A percentile compares a stretch with the other conserved stretches of the same genome.
phyloP scores from a whole-genome alignment of 2,888 invertebrate species.

The Ophion slaviceki region DNA sequence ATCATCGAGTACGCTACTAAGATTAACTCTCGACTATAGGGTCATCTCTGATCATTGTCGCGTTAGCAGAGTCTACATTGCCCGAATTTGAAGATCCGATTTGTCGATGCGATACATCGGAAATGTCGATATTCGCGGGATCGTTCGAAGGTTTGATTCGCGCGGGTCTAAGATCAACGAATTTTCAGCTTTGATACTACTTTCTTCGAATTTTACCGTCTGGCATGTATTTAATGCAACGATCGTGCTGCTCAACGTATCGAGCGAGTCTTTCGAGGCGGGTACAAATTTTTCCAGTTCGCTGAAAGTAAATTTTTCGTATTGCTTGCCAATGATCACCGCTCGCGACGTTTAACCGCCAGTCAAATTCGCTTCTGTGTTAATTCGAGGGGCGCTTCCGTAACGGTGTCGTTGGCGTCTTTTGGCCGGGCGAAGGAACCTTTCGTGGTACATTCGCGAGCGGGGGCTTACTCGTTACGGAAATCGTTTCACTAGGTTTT shows the following conservation, averaged over 20 bases:
- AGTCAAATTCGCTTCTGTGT: conserved; percentile 36
- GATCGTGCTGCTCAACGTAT: neutral
- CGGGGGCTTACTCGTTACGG: conserved; percentile 16
- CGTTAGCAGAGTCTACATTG: conserved; percentile 10
- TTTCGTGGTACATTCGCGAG: neutral
- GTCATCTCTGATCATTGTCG: conserved; percentile 19
- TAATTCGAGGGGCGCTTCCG: conserved; percentile 27
- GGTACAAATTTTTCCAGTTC: conserved; percentile 38
- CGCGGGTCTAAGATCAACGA: neutral
- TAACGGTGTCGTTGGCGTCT: neutral
- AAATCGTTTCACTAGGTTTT: neutral
- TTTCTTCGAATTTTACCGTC: conserved; percentile 22
- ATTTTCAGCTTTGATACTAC: conserved; percentile 17
- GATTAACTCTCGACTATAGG: conserved; percentile 48
- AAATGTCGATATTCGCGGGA: neutral
- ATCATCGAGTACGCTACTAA: conserved; percentile 63
- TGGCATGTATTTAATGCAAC: neutral
- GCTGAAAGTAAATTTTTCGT: conserved; percentile 65
- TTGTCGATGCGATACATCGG: neutral
- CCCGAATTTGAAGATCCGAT: conserved; percentile 1
- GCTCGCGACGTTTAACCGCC: conserved; percentile 41
- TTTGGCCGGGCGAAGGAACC: neutral
- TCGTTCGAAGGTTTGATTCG: neutral
- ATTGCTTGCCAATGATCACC: conserved; percentile 34
- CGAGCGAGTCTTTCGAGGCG: conserved; percentile 23